phyloP scores from a whole-genome alignment of 2,113 vertebrate species.

The Rhegmatorhina hoffmannsi region DNA sequence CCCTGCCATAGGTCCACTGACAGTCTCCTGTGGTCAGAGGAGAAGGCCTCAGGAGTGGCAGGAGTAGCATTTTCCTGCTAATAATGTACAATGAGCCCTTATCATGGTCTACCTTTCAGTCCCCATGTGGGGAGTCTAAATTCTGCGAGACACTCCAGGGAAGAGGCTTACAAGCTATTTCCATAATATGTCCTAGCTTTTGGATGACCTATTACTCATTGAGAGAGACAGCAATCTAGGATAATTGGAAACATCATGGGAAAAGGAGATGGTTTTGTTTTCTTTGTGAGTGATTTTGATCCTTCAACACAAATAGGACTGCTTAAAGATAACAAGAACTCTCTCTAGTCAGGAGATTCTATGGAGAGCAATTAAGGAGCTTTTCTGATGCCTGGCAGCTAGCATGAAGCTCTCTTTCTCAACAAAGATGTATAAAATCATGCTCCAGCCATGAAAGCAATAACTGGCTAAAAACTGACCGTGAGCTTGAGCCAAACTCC shows the following conservation, averaged over 20 bases:
- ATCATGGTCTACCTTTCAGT: background rate
- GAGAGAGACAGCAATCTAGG: background rate
- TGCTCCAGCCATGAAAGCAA: background rate
- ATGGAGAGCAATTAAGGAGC: conserved; percentile 39
- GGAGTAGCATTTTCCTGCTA: background rate
- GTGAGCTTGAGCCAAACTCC: background rate
- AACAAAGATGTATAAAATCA: background rate
- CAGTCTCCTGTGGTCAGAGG: background rate
- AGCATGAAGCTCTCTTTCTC: conserved; percentile 15
- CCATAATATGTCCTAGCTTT: background rate
- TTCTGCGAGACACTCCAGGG: background rate
- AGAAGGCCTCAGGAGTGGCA: background rate
- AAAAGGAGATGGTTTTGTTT: background rate
- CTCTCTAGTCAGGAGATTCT: conserved; percentile 31
- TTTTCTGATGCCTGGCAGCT: conserved; percentile 27
- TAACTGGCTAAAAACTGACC: background rate
- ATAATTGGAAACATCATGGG: conserved; percentile 17
- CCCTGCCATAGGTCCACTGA: background rate
- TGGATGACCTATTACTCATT: background rate
- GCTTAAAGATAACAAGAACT: conserved; percentile 44
- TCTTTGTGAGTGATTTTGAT: conserved; percentile 41
- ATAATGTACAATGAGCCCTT: background rate
- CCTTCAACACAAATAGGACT: conserved; percentile 8
- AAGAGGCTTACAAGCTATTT: background rate
- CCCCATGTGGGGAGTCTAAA: background rate